These are phyloP conservation scores for Himalopsyche japonica DNA, from an alignment of 2,888 invertebrate genomes.

Conservation along the genomic window DNA sequence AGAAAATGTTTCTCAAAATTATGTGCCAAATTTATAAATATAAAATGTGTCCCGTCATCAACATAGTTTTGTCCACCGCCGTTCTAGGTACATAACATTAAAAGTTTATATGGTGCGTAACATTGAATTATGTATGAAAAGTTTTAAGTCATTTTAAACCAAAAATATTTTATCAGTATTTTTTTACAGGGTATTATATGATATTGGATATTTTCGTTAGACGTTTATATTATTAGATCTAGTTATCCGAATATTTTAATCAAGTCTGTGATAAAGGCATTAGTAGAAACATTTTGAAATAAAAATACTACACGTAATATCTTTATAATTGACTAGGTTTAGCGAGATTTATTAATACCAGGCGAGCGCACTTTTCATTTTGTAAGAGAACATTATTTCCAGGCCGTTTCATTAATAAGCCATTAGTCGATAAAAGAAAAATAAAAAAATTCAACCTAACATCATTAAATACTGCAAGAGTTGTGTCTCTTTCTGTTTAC, in stretches of 20 bases:
- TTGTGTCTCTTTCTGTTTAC: background rate
- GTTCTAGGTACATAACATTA: too few species aligned
- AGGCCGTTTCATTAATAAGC: slow-evolving; percentile 34
- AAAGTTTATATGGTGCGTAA: too few species aligned
- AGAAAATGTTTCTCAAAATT: too few species aligned
- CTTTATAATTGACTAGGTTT: slow-evolving; percentile 7
- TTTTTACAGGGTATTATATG: too few species aligned
- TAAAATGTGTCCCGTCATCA: too few species aligned
- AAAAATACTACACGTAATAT: background rate
- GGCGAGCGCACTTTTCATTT: background rate
- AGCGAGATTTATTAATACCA: background rate
- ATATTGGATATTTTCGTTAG: too few species aligned
- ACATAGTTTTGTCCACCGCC: too few species aligned
- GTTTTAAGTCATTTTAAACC: too few species aligned
- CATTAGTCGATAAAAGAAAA: slow-evolving; percentile 27
- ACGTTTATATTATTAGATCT: too few species aligned
- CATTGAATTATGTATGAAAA: too few species aligned
- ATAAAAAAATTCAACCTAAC: slow-evolving; percentile 4
- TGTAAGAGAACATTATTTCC: slow-evolving; percentile 19
- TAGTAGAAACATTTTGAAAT: background rate
- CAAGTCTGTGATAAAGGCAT: background rate
- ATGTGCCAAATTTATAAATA: too few species aligned
- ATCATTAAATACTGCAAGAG: background rate
- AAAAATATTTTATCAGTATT: too few species aligned
- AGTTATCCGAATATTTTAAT: background rate